Conservation (phyloP, 2,888 invertebrate species). For the Stramonita haemastoma region DNA sequence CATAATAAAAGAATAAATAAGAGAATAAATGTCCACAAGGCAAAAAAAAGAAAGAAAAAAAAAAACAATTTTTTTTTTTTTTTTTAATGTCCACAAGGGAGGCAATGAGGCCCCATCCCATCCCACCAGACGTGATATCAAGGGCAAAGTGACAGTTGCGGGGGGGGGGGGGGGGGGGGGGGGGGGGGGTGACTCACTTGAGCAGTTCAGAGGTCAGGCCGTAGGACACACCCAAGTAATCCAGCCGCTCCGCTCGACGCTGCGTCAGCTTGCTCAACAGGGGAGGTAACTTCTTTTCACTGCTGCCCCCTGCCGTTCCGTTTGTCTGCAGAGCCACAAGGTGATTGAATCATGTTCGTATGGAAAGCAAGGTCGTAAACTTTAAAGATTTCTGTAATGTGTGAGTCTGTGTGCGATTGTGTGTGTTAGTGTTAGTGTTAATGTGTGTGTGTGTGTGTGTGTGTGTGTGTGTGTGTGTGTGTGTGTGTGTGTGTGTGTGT, state of each 20-base stretch:
- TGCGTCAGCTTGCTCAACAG: constrained; percentile 91
- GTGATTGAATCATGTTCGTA: background rate
- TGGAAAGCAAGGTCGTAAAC: background rate
- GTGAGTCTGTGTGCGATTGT: background rate
- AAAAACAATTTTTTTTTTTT: too few species aligned
- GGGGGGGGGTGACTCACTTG: constrained; percentile 81
- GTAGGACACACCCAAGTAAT: constrained; percentile 96
- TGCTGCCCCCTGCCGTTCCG: background rate
- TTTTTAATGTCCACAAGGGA: too few species aligned
- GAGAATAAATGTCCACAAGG: too few species aligned
- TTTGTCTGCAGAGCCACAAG: background rate
- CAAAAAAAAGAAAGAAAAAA: too few species aligned
- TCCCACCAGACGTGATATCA: too few species aligned
- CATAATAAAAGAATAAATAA: too few species aligned
- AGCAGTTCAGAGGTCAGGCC: constrained; percentile 92
- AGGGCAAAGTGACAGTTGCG: too few species aligned
- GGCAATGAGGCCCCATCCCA: too few species aligned
- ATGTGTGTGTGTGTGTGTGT: too few species aligned
- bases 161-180: too few species aligned
- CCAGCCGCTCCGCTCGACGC: constrained; percentile 83
- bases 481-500: too few species aligned
- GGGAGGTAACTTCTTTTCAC: constrained; percentile 86
- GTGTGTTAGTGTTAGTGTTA: background rate
- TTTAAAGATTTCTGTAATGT: background rate
- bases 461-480: too few species aligned